phyloP scores from a whole-genome alignment of 2,888 invertebrate species.

The Galerucella calmariensis region DNA sequence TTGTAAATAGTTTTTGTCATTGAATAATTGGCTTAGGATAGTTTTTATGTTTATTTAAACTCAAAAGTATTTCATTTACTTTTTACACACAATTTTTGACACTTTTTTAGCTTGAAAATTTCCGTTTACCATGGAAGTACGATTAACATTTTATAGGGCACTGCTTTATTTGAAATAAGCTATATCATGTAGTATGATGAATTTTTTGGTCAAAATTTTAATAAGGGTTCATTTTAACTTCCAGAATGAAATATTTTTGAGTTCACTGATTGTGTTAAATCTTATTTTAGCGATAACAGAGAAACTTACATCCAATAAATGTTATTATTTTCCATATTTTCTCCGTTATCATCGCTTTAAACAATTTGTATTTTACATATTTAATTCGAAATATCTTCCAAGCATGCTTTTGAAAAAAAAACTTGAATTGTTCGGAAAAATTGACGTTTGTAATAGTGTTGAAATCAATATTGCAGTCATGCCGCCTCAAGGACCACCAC shows the following conservation, averaged over 20 bases:
- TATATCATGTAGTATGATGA: too few relatives aligned
- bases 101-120: background rate
- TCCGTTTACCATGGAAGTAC: background rate
- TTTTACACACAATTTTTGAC: too few relatives aligned
- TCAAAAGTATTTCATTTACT: background rate
- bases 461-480: conserved; percentile 59
- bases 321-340: background rate
- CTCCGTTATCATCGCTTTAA: background rate
- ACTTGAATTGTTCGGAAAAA: background rate
- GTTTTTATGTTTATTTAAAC: background rate
- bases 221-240: too few relatives aligned
- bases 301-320: background rate
- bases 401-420: background rate
- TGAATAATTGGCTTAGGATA: background rate
- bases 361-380: background rate
- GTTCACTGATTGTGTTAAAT: background rate
- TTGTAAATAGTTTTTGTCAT: background rate
- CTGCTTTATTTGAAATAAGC: too few relatives aligned
- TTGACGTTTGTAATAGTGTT: conserved; percentile 2
- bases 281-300: background rate
- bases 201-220: too few relatives aligned
- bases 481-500: conserved; percentile 74
- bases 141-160: too few relatives aligned
- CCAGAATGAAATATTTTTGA: too few relatives aligned
- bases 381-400: background rate